Percentiles rank a stretch among this genome's conserved stretches.
phyloP scores from a whole-genome alignment of 1,140 invertebrate species.

The Drosophila quadrilineata region DNA sequence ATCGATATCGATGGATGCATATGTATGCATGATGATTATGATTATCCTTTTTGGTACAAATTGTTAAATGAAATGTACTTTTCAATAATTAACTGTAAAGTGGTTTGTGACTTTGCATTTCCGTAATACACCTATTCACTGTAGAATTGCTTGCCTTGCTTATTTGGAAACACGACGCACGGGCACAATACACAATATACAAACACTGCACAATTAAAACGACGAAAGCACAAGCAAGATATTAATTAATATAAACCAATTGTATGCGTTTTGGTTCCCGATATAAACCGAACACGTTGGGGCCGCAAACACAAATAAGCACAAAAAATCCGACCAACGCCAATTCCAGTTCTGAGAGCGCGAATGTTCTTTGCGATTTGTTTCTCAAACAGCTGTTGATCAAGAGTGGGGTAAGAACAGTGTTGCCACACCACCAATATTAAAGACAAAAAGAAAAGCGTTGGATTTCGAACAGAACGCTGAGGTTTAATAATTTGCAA shows the following conservation, averaged over 20 bases:
- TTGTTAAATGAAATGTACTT: too few species aligned
- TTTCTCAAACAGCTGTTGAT: slow-evolving; percentile 38
- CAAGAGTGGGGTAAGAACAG: slow-evolving; percentile 33
- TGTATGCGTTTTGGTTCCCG: slow-evolving; percentile 1
- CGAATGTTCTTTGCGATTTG: slow-evolving; percentile 30
- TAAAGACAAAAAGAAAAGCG: slow-evolving; percentile 3
- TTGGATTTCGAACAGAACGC: slow-evolving; percentile 36
- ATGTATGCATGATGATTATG: too few species aligned
- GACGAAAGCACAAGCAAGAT: slow-evolving; percentile 31
- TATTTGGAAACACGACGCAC: slow-evolving; percentile 15
- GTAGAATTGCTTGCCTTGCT: slow-evolving; percentile 17
- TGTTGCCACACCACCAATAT: slow-evolving; percentile 21
- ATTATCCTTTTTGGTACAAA: too few species aligned
- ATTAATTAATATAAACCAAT: slow-evolving; percentile 45
- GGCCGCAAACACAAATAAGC: slow-evolving; percentile 46
- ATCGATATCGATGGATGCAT: too few species aligned
- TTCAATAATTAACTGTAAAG: slow-evolving; percentile 1
- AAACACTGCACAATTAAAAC: slow-evolving; percentile 19
- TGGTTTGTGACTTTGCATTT: slow-evolving; percentile 22
- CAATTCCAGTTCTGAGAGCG: too few species aligned
- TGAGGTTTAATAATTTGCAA: neutral
- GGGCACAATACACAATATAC: slow-evolving; percentile 9
- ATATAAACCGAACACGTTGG: slow-evolving; percentile 56
- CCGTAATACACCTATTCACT: slow-evolving; percentile 9
- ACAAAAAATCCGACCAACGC: slow-evolving; percentile 38